Base-by-base conservation (phyloP, 2,888 invertebrate genomes). In the Capitulum mitella region DNA sequence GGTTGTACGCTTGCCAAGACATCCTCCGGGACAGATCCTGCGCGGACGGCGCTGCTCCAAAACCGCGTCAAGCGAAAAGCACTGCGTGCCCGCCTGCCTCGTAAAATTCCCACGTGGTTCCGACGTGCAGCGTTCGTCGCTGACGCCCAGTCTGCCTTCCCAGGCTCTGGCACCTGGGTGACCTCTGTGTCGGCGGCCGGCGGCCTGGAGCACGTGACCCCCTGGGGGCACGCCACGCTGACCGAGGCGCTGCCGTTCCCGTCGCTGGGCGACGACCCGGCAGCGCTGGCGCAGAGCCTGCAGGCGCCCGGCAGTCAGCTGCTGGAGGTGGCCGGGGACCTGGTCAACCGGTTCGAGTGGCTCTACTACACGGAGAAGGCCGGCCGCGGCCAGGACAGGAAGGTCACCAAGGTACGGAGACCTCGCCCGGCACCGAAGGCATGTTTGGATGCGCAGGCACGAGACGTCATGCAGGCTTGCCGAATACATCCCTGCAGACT, bases 261-360 rank as follows among this genome's bases (percentile, higher is more conserved):
- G 0, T 91, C 97, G 77, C 87, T 97, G 40, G 78, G 93, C 70
- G 93, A 94, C 84, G 93, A 94, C 19, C 37, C 37, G 16, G 10
- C 26, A 0, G 88, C 95, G 3, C 85, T 95, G n/a, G 93, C 93
- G 0, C 95, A 95, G 86, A 94, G 93, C 83, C 95, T 94, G 84
- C 95, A 95, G 0, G 94, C 95, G 0, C 94, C 95, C 0, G 93
- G 94, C 0, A 94, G 95, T 84, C 95, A 95, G 85, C 90, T 92
- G 80, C 94, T 93, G 0, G 95, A 95, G 87, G 92, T 95, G 29
- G 93, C 94, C 40, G 94, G 95, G 0, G 95, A 96, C 84, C 86
- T 95, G 79, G 94, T 95, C 0, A 97, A 97, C 84, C 89, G 96
- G 81, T 94, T 97, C 84, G 97, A 98, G 87, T 98, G 97, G 97